Conservation (phyloP, 1,140 invertebrate species). For the Saccostrea glomerata region DNA sequence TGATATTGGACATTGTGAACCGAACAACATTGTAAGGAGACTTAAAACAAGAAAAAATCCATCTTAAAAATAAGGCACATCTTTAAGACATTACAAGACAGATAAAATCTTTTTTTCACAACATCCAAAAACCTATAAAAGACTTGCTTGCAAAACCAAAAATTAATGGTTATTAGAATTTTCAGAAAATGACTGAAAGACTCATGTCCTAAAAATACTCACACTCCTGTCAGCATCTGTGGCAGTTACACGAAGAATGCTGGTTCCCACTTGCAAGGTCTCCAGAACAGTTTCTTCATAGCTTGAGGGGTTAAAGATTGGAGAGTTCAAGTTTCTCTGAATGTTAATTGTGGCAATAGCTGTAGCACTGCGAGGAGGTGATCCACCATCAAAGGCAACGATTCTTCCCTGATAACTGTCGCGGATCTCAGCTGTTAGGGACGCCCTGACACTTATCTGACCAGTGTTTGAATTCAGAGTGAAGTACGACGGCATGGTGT, state of each 20-base stretch:
- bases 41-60: conserved; percentile 57
- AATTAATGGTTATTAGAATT: no score
- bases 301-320: conserved; percentile 58
- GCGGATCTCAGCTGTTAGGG: conserved; percentile 48
- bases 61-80: background rate
- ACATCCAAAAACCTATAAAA: no score
- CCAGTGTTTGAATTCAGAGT: conserved; percentile 51
- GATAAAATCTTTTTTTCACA: no score
- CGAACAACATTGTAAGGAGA: conserved; percentile 63
- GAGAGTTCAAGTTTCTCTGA: conserved; percentile 65
- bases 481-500: conserved; percentile 58
- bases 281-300: conserved; percentile 66
- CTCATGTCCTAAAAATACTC: conserved; percentile 31
- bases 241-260: conserved; percentile 64
- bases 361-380: conserved; percentile 50
- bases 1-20: conserved; percentile 50
- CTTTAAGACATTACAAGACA: background rate
- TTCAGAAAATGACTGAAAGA: no score
- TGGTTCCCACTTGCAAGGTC: conserved; percentile 53
- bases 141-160: no score
- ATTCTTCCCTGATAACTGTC: conserved; percentile 52
- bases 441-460: conserved; percentile 50
- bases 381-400: conserved; percentile 56
- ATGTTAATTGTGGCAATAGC: conserved; percentile 65
- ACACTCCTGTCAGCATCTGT: conserved; percentile 64